Base-by-base conservation (phyloP, 2,797 vertebrate genomes). In the Benthosema pterotum region DNA sequence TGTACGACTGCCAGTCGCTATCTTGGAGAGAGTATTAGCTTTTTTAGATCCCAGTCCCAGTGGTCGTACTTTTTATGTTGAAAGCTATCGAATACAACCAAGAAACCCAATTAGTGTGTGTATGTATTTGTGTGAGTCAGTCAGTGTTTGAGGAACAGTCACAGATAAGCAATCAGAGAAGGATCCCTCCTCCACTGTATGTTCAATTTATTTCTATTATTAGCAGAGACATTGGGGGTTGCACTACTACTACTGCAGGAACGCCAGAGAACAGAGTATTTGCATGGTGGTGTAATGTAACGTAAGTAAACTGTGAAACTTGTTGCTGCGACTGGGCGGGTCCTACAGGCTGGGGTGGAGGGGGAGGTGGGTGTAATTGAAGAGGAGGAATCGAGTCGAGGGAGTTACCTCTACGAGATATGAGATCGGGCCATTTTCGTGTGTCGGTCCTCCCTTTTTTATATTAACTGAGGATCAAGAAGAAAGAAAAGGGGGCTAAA, bases 271-370 rank as follows among this genome's bases (percentile, higher is more conserved):
- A 32, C 5, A 22, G 11, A 38, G 60, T 59, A 63, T 77, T 60
- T 67, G 60, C 66, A 53, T 16, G 42, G 42, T 53, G 62, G 61
- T 69, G 25, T 43, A 22, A 45, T 49, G 59, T 54, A 22, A 45
- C 47, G 59, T 54, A 46, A 54, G 18, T 49, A 54, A 48, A 63
- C 75, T 65, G 60, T 60, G 70, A 52, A 69, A 77, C 85, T 87
- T 84, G 87, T 89, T 88, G 89, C 87, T 74, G 78, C 46, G 32
- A 53, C 74, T 77, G 90, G 91, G 90, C 90, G 89, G 88, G 87
- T 42, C 84, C 75, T 85, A 52, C 32, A 69, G 1, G 72, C 83
- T 54, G 80, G 7, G 69, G 80, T 79, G 72, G 61, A 73, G 67
- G 81, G 67, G 67, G 49, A 87, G 85, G 86, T 83, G 85, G 78